A percentile compares a stretch with the other conserved stretches of the same genome.
phyloP scores from a whole-genome alignment of 2,113 vertebrate genomes.

The Gallinago jamesoni region DNA sequence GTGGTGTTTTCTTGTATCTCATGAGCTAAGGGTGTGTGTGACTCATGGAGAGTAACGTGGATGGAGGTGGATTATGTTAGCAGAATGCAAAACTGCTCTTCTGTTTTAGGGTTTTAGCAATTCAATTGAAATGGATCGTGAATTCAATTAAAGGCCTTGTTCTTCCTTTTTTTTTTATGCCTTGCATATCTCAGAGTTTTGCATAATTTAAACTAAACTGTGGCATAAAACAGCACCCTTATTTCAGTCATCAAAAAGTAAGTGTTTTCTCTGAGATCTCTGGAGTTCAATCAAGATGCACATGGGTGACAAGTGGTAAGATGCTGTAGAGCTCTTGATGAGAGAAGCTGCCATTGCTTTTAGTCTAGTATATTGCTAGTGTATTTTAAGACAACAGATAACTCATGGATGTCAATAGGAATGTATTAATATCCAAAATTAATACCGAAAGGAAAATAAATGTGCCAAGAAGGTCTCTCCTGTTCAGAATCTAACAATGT shows the following conservation, averaged over 20 bases:
- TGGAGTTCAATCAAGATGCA: background rate
- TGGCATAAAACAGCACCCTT: background rate
- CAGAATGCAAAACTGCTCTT: constrained; percentile 32
- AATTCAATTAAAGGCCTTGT: constrained; percentile 58
- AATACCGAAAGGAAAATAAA: background rate
- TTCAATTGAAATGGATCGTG: constrained; percentile 37
- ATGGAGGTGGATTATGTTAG: constrained; percentile 54
- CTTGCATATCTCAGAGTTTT: constrained; percentile 42
- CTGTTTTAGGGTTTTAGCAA: constrained; percentile 11
- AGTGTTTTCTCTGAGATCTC: background rate
- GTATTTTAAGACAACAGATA: background rate
- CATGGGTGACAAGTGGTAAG: background rate
- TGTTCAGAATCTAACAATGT: background rate
- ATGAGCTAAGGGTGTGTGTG: background rate
- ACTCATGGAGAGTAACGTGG: constrained; percentile 5
- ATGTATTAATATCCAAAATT: background rate
- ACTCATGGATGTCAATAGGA: background rate
- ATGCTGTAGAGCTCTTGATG: background rate
- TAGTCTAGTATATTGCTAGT: background rate
- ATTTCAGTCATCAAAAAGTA: background rate
- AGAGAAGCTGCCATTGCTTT: background rate
- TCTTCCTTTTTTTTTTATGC: constrained; percentile 26
- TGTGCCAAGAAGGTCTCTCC: background rate
- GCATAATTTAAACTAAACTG: constrained; percentile 26
- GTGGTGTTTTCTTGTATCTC: background rate